These are phyloP conservation scores for Centroberyx gerrardi DNA, from an alignment of 2,797 vertebrate species.

Conservation along the genomic window DNA sequence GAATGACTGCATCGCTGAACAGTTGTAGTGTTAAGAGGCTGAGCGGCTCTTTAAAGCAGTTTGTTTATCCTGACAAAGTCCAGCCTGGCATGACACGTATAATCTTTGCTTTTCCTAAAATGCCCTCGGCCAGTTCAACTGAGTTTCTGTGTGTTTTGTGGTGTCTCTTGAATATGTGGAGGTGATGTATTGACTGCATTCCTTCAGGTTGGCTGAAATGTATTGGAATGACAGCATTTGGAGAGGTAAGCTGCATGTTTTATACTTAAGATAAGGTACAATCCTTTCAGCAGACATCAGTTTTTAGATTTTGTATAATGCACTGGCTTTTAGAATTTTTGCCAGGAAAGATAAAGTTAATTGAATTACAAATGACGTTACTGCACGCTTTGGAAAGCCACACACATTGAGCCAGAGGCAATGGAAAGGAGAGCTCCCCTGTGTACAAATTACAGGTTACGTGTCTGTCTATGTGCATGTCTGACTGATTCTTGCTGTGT, in stretches of 20 bases:
- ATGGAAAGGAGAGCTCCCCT: conserved; percentile 70
- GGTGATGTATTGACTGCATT: conserved; percentile 69
- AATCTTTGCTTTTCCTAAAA: conserved; percentile 45
- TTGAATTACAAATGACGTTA: conserved; percentile 78
- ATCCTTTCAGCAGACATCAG: conserved; percentile 9
- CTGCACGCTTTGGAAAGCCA: conserved; percentile 70
- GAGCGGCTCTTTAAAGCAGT: conserved; percentile 29
- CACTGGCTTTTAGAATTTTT: conserved; percentile 37
- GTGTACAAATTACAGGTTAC: conserved; percentile 83
- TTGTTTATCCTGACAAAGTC: conserved; percentile 61
- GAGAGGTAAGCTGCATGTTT: conserved; percentile 38
- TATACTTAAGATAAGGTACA: conserved; percentile 23
- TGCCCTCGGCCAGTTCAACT: conserved; percentile 51
- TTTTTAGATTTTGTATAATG: conserved; percentile 39
- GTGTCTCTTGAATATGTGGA: conserved; percentile 52
- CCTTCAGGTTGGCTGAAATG: conserved; percentile 49
- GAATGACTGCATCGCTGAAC: conserved; percentile 38
- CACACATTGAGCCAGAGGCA: conserved; percentile 74
- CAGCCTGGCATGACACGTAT: conserved; percentile 44
- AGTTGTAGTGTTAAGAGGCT: conserved; percentile 31
- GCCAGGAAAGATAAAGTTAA: conserved; percentile 67
- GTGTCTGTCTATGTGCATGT: conserved; percentile 70
- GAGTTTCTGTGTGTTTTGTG: conserved; percentile 33
- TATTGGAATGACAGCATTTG: conserved; percentile 33
- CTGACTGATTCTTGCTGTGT: conserved; percentile 56